Percentiles rank a stretch among this genome's conserved stretches.
Evolutionary conservation across 2,797 vertebrate species (phyloP).

Genomic region (Telmatherina bonti): DNA sequence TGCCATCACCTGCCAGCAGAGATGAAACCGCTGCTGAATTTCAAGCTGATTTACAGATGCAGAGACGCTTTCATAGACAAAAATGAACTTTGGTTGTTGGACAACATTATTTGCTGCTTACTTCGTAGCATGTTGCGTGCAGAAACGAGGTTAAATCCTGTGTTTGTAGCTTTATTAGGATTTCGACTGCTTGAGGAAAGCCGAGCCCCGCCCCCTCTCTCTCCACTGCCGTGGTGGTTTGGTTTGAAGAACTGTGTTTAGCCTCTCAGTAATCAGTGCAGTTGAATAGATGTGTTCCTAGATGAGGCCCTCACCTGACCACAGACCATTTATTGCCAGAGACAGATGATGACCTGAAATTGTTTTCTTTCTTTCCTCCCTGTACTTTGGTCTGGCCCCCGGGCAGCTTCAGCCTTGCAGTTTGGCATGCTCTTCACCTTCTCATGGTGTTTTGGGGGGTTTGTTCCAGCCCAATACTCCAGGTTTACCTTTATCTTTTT

Average conservation of each 20-base stretch:
- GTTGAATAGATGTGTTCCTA: constrained; percentile 63
- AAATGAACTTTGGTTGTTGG: background rate
- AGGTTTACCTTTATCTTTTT: constrained; percentile 39
- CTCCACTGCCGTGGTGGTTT: constrained; percentile 36
- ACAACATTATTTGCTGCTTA: background rate
- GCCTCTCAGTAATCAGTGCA: constrained; percentile 61
- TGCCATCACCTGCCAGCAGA: constrained; percentile 13
- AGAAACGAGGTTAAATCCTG: constrained; percentile 9
- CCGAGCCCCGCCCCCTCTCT: background rate
- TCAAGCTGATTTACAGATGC: background rate
- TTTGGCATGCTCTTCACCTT: constrained; percentile 24
- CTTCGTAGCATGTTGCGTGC: background rate
- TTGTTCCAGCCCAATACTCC: constrained; percentile 25
- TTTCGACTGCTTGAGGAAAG: constrained; percentile 16
- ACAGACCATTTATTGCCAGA: constrained; percentile 53
- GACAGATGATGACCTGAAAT: constrained; percentile 62
- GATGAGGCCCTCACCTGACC: constrained; percentile 63
- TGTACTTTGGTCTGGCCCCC: constrained; percentile 55
- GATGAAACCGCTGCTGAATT: background rate
- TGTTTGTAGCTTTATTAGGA: constrained; percentile 34
- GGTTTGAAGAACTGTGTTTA: constrained; percentile 56
- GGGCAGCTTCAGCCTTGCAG: constrained; percentile 34
- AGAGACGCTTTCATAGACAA: background rate
- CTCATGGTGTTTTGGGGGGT: constrained; percentile 13
- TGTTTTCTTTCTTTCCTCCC: constrained; percentile 45